These are phyloP conservation scores for Taeniopygia guttata DNA, from an alignment of 2,797 vertebrate species.

Conservation along the genomic window DNA sequence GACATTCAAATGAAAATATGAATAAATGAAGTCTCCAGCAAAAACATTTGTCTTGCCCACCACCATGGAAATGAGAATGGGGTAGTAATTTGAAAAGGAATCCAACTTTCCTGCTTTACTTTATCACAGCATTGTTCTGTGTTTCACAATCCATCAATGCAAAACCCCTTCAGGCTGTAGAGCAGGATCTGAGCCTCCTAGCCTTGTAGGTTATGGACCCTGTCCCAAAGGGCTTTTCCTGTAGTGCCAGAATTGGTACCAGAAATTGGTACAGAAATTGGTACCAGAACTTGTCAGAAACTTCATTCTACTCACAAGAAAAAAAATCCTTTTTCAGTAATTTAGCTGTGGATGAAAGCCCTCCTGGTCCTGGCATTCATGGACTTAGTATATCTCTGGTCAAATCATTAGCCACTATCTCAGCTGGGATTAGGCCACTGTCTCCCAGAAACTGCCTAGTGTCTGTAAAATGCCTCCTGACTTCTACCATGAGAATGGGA, in stretches of 20 bases:
- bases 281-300: background rate
- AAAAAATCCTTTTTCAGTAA: background rate
- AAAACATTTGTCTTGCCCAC: background rate
- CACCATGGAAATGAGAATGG: background rate
- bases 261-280: background rate
- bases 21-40: background rate
- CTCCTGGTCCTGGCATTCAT: background rate
- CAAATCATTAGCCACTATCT: background rate
- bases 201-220: background rate
- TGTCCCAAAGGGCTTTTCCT: background rate
- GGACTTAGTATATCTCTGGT: background rate
- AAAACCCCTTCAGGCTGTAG: background rate
- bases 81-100: background rate
- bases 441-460: background rate
- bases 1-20: background rate
- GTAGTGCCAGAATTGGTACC: background rate
- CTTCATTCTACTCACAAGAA: background rate
- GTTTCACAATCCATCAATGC: background rate
- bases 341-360: background rate
- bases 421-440: background rate
- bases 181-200: background rate
- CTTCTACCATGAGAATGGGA: background rate
- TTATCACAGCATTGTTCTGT: background rate
- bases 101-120: background rate
- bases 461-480: background rate